These are phyloP conservation scores for Acrocephalus scirpaceus DNA, from an alignment of 2,797 vertebrate genomes.

Conservation along the genomic window DNA sequence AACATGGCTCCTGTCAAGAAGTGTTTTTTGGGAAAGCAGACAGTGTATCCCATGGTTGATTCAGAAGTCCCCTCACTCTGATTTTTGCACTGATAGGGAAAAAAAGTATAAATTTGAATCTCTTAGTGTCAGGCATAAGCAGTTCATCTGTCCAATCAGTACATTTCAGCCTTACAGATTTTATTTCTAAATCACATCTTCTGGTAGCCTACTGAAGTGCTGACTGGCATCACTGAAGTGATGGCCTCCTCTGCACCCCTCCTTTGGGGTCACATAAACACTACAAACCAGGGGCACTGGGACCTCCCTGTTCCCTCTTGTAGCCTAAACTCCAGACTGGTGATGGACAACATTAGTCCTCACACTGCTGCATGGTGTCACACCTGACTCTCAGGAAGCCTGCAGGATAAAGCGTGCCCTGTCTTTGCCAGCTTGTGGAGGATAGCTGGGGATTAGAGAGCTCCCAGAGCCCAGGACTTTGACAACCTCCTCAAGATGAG, in stretches of 20 bases:
- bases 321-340: background rate
- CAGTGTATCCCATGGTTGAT: background rate
- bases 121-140: background rate
- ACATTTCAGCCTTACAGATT: background rate
- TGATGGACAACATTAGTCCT: background rate
- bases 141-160: background rate
- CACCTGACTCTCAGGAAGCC: background rate
- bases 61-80: background rate
- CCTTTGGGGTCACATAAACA: background rate
- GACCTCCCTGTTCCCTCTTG: background rate
- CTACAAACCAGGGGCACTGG: background rate
- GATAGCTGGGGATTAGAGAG: too few species aligned
- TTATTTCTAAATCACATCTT: background rate
- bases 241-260: fast-evolving
- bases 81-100: background rate
- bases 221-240: background rate
- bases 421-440: background rate
- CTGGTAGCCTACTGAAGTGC: background rate
- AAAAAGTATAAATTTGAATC: background rate
- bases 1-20: background rate
- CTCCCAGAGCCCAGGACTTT: fast-evolving
- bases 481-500: background rate
- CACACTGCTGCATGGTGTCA: background rate
- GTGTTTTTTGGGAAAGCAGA: background rate
- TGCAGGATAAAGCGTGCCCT: background rate